Evolutionary conservation across 2,888 invertebrate species (phyloP).

Genomic region (Drosophila percnosoma): DNA sequence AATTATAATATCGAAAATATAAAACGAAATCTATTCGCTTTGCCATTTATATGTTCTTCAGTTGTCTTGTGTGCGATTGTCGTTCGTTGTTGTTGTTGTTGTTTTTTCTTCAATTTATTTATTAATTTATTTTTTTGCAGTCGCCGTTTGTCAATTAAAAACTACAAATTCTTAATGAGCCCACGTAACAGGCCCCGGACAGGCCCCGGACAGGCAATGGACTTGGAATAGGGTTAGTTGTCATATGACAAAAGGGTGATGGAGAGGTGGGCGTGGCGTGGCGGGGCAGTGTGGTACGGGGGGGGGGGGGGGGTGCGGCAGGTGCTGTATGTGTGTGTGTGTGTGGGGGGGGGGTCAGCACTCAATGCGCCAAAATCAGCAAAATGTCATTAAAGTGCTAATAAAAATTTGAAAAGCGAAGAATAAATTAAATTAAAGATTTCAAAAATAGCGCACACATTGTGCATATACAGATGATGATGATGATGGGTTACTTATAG

Average conservation of each 20-base stretch:
- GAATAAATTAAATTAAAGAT: constrained; percentile 56
- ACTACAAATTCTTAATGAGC: constrained; percentile 75
- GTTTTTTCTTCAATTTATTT: constrained; percentile 42
- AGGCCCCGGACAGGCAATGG: constrained; percentile 37
- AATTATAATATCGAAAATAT: constrained; percentile 51
- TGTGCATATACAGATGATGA: constrained; percentile 22
- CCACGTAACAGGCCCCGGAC: constrained; percentile 69
- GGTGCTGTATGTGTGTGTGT: background rate
- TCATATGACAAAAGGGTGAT: background rate
- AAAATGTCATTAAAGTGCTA: constrained; percentile 74
- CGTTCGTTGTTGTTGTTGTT: constrained; percentile 2
- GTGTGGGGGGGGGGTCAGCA: background rate
- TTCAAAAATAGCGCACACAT: constrained; percentile 51
- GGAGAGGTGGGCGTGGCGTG: background rate
- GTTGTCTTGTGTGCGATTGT: background rate
- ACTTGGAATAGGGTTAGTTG: constrained; percentile 7
- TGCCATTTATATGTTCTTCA: constrained; percentile 22
- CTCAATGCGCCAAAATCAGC: constrained; percentile 51
- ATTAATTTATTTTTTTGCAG: constrained; percentile 38
- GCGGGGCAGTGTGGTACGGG: background rate
- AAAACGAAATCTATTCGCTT: constrained; percentile 38
- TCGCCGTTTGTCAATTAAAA: constrained; percentile 70
- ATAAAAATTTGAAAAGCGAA: constrained; percentile 59
- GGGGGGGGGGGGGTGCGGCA: too few species aligned
- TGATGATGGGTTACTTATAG: constrained; percentile 43